phyloP scores from a whole-genome alignment of 1,140 invertebrate species.

The Platyscapa corneri region DNA sequence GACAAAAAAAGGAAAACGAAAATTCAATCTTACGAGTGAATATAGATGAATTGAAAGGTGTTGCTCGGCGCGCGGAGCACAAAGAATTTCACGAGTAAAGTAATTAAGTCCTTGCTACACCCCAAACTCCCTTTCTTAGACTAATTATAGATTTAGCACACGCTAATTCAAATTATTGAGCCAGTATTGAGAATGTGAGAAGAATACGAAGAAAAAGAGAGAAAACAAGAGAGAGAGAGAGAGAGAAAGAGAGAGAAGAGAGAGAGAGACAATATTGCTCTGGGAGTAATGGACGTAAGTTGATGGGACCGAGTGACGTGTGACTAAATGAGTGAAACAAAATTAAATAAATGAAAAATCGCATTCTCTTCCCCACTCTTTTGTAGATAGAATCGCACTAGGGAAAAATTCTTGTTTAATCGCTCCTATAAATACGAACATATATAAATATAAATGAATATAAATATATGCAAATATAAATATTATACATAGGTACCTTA shows the following conservation, averaged over 20 bases:
- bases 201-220: background rate
- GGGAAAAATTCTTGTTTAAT: slow-evolving; percentile 55
- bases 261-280: background rate
- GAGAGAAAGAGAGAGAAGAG: slow-evolving; percentile 15
- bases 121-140: slow-evolving; percentile 40
- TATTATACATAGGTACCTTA: slow-evolving; percentile 65
- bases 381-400: slow-evolving; percentile 69
- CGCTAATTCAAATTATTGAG: slow-evolving; percentile 53
- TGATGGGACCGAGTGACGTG: background rate
- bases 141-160: slow-evolving; percentile 48
- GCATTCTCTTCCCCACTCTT: slow-evolving; percentile 58
- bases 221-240: slow-evolving; percentile 10
- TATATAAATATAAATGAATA: slow-evolving; percentile 60
- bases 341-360: slow-evolving; percentile 20
- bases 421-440: slow-evolving; percentile 70
- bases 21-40: background rate
- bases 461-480: slow-evolving; percentile 65
- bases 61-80: slow-evolving; percentile 26
- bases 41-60: slow-evolving; percentile 8
- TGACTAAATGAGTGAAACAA: slow-evolving; percentile 12
- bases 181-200: slow-evolving; percentile 49
- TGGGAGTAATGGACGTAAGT: slow-evolving; percentile 16
- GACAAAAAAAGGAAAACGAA: background rate
- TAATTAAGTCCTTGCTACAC: slow-evolving; percentile 24
- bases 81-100: slow-evolving; percentile 37